Conservation (phyloP, 1,140 invertebrate species). For the Halictus rubicundus region DNA sequence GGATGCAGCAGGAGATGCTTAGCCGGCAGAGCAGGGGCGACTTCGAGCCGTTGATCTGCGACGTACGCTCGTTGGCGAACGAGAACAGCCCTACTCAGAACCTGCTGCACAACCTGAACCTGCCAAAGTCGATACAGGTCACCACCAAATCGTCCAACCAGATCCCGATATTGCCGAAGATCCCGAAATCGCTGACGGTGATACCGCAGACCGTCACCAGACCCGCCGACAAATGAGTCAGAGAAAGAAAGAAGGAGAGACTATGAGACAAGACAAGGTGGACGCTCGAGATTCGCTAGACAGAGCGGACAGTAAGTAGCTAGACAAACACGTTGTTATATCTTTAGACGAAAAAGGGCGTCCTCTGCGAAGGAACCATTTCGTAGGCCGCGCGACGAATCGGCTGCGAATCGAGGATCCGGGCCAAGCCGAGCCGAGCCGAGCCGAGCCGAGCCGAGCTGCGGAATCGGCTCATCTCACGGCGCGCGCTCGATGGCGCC, state of each 20-base stretch:
- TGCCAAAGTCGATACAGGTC: slow-evolving; percentile 79
- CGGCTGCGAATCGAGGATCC: too few relatives aligned
- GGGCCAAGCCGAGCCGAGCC: too few relatives aligned
- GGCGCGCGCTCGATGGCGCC: too few relatives aligned
- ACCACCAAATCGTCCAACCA: slow-evolving; percentile 75
- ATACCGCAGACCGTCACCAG: slow-evolving; percentile 84
- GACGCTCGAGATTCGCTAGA: slow-evolving; percentile 5
- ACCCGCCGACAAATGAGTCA: slow-evolving; percentile 73
- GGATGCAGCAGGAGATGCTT: slow-evolving; percentile 78
- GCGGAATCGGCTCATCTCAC: too few relatives aligned
- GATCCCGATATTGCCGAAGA: slow-evolving; percentile 84
- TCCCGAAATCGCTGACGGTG: slow-evolving; percentile 88
- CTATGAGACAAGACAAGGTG: not conserved
- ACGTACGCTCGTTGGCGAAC: slow-evolving; percentile 74
- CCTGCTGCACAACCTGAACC: slow-evolving; percentile 75
- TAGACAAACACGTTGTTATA: slow-evolving; percentile 7
- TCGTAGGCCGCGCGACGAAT: too few relatives aligned
- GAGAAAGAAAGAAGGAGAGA: not conserved
- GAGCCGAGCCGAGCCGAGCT: too few relatives aligned
- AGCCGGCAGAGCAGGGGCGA: slow-evolving; percentile 76
- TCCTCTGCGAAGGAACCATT: too few relatives aligned
- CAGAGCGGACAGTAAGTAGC: slow-evolving; percentile 23
- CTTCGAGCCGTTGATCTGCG: slow-evolving; percentile 79
- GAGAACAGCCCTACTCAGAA: slow-evolving; percentile 77
- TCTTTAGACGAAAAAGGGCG: not conserved